Evolutionary conservation across 2,888 invertebrate species (phyloP), one percentile per base, ranked within the genome.

Genomic region (Eilema griseolum): DNA sequence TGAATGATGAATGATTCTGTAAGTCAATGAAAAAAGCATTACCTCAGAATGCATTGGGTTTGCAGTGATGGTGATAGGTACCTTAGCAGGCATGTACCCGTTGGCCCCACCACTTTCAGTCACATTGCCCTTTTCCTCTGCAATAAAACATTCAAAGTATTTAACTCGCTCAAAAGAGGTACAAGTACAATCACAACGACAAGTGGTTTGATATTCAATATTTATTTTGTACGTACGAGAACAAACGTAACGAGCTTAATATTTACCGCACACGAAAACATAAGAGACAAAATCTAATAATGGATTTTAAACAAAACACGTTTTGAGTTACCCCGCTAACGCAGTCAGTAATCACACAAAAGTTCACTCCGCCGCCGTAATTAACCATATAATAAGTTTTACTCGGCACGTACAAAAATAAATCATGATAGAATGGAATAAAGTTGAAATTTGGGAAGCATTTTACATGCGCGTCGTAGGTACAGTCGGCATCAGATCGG

Each of bases 21-120:
- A n/a, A 52, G 46, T 20, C 20, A 46, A 46, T 28, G 12, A 46
- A 65, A 46, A 31, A 56, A 7, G 10, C 12, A 52, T 64, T 91
- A 97, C 97, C 96, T 97, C 97, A 83, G 96, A 96, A 84, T 97
- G 97, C 89, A 97, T 95, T 37, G 97, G 97, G 90, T 97, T 97
- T 69, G 97, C 96, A 8, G 97, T 97, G 83, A 97, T 97, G 70
- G 97, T 97, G 86, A 97, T 97, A 66, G 95, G 94, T 76, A 95
- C 95, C 82, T 95, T 95, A 12, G 95, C 93, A 7, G 95, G 93
- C 67, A 95, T 92, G 85, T 95, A 95, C 24, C 95, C 95, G 81
- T 96, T 95, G 23, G 90, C 84, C 11, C 90, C 91, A 8, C 90
- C 91, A 16, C 86, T 86, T 71, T 94, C 94, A 0, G 93, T 90